phyloP scores from a whole-genome alignment of 2,797 vertebrate species.

The Jordanella pulchra region DNA sequence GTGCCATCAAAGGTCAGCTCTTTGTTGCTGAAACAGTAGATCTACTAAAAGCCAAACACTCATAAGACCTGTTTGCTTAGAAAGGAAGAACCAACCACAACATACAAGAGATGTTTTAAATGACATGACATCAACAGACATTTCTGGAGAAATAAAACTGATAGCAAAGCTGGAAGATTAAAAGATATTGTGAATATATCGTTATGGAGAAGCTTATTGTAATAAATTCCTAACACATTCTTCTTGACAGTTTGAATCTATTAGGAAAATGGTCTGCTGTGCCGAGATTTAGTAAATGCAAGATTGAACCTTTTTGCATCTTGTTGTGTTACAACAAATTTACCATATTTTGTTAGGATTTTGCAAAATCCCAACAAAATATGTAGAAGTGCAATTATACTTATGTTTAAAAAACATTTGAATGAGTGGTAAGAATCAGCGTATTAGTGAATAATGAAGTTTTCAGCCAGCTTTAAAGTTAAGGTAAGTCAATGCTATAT shows the following conservation, averaged over 20 bases:
- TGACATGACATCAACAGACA: background rate
- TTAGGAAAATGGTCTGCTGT: background rate
- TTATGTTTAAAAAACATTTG: background rate
- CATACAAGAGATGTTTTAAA: slow-evolving; percentile 2
- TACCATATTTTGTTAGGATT: background rate
- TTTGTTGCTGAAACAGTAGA: slow-evolving; percentile 1
- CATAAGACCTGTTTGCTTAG: background rate
- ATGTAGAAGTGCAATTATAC: background rate
- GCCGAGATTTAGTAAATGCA: background rate
- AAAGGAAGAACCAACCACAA: background rate
- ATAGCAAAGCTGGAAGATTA: background rate
- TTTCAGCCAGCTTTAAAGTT: background rate
- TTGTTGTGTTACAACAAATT: background rate
- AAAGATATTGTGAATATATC: background rate
- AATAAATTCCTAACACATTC: background rate
- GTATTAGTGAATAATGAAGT: background rate
- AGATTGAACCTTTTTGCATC: background rate
- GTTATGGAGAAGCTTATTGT: background rate
- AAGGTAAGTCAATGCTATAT: background rate
- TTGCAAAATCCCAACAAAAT: background rate
- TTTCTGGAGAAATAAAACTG: background rate
- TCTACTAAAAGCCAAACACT: background rate
- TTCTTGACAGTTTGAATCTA: background rate
- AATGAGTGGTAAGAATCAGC: background rate
- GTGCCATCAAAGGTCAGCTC: background rate